Evolutionary conservation across 1,140 invertebrate genomes (phyloP).

Genomic region (Leguminivora glycinivorella): DNA sequence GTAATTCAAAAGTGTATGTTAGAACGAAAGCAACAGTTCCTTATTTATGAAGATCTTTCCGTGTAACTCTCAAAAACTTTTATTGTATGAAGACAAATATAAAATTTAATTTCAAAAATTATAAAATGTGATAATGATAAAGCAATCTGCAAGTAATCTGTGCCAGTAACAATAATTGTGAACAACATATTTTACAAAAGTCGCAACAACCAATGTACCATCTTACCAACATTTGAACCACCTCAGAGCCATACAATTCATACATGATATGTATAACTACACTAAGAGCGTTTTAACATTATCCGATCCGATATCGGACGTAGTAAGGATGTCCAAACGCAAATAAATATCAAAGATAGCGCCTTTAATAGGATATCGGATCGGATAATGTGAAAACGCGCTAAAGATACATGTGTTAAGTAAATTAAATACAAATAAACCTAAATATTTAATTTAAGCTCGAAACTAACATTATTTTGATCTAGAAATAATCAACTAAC

Average conservation of each 20-base stretch:
- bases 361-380: no score
- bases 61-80: no score
- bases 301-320: no score
- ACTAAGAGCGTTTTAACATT: no score
- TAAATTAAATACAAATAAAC: constrained; percentile 29
- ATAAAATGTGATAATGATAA: neutral
- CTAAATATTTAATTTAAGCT: constrained; percentile 27
- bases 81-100: neutral
- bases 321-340: no score
- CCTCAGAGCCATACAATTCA: neutral
- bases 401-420: constrained; percentile 20
- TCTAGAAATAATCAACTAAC: constrained; percentile 22
- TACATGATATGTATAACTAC: constrained; percentile 27
- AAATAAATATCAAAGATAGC: no score
- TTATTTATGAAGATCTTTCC: no score
- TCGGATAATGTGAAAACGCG: no score
- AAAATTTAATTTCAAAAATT: neutral
- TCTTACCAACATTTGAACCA: neutral
- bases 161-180: neutral
- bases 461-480: constrained; percentile 27
- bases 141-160: neutral
- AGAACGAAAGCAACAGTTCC: neutral
- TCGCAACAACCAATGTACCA: constrained; percentile 4
- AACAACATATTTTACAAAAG: neutral
- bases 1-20: neutral